Conservation (phyloP, 2,888 invertebrate species). For the Coleophora flavipennella region DNA sequence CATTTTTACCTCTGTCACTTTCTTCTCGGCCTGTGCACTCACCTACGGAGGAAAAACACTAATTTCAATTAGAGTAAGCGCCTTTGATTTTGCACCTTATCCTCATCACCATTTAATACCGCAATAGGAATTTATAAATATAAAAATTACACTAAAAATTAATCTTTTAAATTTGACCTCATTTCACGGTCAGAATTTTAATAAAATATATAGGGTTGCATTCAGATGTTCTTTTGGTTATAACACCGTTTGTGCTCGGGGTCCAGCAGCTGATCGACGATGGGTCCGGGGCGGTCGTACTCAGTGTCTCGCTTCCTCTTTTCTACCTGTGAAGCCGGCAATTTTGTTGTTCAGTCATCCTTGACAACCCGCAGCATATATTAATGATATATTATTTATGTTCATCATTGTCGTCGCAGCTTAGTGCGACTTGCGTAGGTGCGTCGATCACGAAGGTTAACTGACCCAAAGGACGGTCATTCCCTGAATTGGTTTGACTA, state of each 20-base stretch:
- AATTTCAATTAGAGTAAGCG: slow-evolving; percentile 17
- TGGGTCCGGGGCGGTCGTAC: slow-evolving; percentile 20
- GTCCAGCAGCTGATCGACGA: slow-evolving; percentile 31
- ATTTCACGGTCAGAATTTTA: not conserved
- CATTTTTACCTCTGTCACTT: slow-evolving; percentile 16
- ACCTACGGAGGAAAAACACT: slow-evolving; percentile 29
- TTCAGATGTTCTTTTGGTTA: slow-evolving; percentile 28
- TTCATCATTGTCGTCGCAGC: too few relatives aligned
- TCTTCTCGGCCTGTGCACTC: slow-evolving; percentile 8
- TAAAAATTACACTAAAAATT: not conserved
- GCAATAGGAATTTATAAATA: too few relatives aligned
- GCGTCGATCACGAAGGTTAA: too few relatives aligned
- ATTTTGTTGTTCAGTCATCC: too few relatives aligned
- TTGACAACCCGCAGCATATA: too few relatives aligned
- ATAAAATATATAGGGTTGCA: slow-evolving; percentile 1
- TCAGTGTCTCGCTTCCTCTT: slow-evolving; percentile 15
- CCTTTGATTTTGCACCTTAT: slow-evolving; percentile 9
- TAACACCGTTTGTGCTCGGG: slow-evolving; percentile 30
- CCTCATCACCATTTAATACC: slow-evolving; percentile 3
- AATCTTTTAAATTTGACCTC: not conserved
- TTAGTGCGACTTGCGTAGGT: too few relatives aligned
- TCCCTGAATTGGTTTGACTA: too few relatives aligned
- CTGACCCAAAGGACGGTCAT: too few relatives aligned
- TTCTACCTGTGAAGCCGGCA: slow-evolving; percentile 1
- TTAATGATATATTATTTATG: too few relatives aligned